Evolutionary conservation across 2,888 invertebrate species (phyloP), one percentile per base, ranked within the genome.

Genomic region (Tiliacea aurago): DNA sequence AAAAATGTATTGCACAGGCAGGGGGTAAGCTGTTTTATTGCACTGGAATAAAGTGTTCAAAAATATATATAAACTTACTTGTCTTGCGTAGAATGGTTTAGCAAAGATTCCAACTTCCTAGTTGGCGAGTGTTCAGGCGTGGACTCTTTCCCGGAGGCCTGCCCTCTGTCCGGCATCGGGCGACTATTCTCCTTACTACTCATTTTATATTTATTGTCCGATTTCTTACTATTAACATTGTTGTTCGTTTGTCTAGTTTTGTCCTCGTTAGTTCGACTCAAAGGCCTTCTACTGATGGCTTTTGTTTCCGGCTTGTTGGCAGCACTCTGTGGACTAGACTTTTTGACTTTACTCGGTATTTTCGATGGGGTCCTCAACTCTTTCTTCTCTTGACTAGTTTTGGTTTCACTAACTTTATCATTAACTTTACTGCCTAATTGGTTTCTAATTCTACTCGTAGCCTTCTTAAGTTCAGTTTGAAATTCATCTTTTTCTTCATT

Each of bases 71-170:
- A 45, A 41, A 90, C 92, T 91, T 90, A 95, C 94, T 93, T 94
- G 37, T 95, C 94, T 83, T 90, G 89, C 56, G 84, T 51, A 59
- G 79, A 69, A 76, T 83, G 81, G 62, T 83, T 89, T 41, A 86
- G 87, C 62, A 90, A 77, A 9, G 85, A 81, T 51, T 91, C 92
- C 64, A 92, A 93, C 73, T 91, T 92, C 78, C 96, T 95, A 4
- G 94, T 96, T 0, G 97, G 97, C 0, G 97, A 96, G 89, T 96
- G 96, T 91, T 97, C 97, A 1, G 97, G 97, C 1, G 97, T 97
- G 2, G 97, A 97, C 89, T 97, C 97, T 84, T 97, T 97, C 2
- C 97, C 97, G 11, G 97, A 97, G 2, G 97, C 97, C 87, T 97
- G 97, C 51, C 97, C 97, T 88, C 97, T 91, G 63, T 96, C 96